Percentiles rank a stretch among this genome's conserved stretches.
These are phyloP conservation scores for Germaria angustata DNA, from an alignment of 2,888 invertebrate genomes.

Conservation along the genomic window DNA sequence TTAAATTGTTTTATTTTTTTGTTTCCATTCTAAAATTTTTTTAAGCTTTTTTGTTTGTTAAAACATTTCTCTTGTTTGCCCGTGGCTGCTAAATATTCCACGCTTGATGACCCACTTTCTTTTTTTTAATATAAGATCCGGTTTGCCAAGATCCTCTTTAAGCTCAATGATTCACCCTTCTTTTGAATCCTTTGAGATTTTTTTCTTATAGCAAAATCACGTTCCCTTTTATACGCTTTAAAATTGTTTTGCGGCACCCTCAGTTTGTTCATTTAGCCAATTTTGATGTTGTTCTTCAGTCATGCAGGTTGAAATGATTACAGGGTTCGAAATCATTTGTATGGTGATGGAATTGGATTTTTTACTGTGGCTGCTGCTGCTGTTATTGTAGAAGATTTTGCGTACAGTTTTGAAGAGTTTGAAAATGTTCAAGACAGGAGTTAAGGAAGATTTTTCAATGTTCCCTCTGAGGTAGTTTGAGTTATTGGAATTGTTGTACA, in stretches of 20 bases:
- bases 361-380: not conserved
- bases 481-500: constrained; percentile 35
- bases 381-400: constrained; percentile 57
- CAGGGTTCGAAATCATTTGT: constrained; percentile 35
- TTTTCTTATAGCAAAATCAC: not conserved
- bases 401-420: constrained; percentile 65
- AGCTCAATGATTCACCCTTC: constrained; percentile 3
- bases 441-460: constrained; percentile 53
- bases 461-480: constrained; percentile 26
- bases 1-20: not conserved
- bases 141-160: constrained; percentile 27
- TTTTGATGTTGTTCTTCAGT: constrained; percentile 68
- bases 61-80: not conserved
- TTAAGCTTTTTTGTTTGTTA: not conserved
- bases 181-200: constrained; percentile 8
- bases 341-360: constrained; percentile 12
- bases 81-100: not conserved
- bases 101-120: not conserved
- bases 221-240: not conserved
- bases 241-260: not conserved
- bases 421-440: constrained; percentile 58
- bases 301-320: constrained; percentile 44
- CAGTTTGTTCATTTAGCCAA: constrained; percentile 66
- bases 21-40: not conserved
- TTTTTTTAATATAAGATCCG: not conserved